Evolutionary conservation across 2,113 vertebrate species (phyloP).

Genomic region (Chaetops frenatus): DNA sequence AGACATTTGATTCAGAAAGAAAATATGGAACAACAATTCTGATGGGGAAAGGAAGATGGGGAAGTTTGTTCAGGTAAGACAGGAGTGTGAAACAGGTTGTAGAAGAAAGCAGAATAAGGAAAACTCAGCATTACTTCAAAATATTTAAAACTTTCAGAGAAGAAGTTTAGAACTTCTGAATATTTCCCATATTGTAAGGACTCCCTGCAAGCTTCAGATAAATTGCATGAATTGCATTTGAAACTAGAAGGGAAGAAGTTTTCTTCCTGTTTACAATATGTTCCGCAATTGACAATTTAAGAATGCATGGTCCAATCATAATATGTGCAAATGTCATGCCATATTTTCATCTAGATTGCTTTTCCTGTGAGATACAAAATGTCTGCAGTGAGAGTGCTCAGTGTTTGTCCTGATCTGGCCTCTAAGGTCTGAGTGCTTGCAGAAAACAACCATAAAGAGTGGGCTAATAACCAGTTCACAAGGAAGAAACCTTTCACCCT

Average conservation of each 20-base stretch:
- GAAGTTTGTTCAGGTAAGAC: background rate
- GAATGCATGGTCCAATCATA: background rate
- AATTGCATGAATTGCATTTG: background rate
- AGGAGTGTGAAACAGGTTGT: background rate
- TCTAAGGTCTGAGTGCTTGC: background rate
- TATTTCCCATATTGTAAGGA: background rate
- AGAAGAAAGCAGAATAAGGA: background rate
- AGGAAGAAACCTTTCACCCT: background rate
- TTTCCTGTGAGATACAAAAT: background rate
- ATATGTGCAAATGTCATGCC: background rate
- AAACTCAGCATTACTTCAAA: background rate
- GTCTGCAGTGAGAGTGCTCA: background rate
- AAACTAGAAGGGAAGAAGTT: background rate
- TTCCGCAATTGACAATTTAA: background rate
- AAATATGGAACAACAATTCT: background rate
- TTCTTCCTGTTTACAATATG: background rate
- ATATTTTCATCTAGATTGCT: background rate
- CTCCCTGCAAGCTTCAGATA: background rate
- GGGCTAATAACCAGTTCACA: background rate
- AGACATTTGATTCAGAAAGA: background rate
- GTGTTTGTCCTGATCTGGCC: background rate
- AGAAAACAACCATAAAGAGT: background rate
- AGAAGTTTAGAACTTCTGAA: background rate
- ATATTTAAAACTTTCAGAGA: background rate
- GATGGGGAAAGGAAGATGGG: background rate